Evolutionary conservation across 2,888 invertebrate species (phyloP).

Genomic region (Hoplodrina blanda): DNA sequence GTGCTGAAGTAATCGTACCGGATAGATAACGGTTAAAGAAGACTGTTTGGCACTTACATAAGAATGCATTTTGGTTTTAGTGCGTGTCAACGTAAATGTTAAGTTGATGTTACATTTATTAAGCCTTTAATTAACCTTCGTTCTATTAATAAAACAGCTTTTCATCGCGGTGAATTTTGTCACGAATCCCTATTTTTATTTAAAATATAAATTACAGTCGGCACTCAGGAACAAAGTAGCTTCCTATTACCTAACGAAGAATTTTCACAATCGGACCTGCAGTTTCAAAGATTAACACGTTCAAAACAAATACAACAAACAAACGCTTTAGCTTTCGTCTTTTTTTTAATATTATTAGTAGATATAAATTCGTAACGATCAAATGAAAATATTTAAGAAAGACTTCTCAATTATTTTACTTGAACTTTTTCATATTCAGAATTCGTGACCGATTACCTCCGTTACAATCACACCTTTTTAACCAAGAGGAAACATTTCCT

Average conservation of each 20-base stretch:
- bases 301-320: too few relatives aligned
- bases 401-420: not conserved
- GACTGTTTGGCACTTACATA: not conserved
- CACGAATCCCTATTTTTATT: too few relatives aligned
- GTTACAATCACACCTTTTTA: slow-evolving; percentile 5
- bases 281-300: too few relatives aligned
- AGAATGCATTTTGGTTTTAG: not conserved
- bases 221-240: too few relatives aligned
- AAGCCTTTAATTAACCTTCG: too few relatives aligned
- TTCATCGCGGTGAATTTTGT: too few relatives aligned
- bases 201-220: too few relatives aligned
- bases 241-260: too few relatives aligned
- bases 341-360: too few relatives aligned
- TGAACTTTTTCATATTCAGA: not conserved
- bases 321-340: too few relatives aligned
- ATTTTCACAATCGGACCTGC: too few relatives aligned
- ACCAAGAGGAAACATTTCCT: not conserved
- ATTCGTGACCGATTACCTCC: slow-evolving; percentile 7
- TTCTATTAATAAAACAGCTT: not conserved
- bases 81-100: not conserved
- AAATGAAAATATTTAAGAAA: slow-evolving; percentile 11
- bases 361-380: not conserved
- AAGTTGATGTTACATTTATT: not conserved
- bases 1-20: slow-evolving; percentile 15
- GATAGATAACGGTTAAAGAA: not conserved